phyloP scores from a whole-genome alignment of 2,797 vertebrate genomes.

The Oreochromis mossambicus region DNA sequence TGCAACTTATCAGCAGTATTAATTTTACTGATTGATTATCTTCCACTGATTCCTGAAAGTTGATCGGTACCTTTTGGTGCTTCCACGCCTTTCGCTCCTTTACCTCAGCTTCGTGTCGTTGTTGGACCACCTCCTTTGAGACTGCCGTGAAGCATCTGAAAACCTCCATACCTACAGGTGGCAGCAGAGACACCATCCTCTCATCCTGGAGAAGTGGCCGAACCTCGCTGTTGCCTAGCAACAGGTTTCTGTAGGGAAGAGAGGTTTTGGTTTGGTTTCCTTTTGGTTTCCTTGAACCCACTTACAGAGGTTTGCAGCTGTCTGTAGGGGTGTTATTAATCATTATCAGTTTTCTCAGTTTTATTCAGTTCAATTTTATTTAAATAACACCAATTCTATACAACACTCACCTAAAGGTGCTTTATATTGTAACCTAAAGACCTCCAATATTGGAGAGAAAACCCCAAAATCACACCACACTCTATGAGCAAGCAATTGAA shows the following conservation, averaged over 20 bases:
- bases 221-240: constrained; percentile 44
- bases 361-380: too few relatives aligned
- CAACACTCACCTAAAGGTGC: too few relatives aligned
- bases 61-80: constrained; percentile 6
- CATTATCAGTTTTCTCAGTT: too few relatives aligned
- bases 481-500: too few relatives aligned
- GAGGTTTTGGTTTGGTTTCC: too few relatives aligned
- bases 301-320: too few relatives aligned
- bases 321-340: too few relatives aligned
- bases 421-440: too few relatives aligned
- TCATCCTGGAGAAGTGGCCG: constrained; percentile 63
- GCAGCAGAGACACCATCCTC: constrained; percentile 77
- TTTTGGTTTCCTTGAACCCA: too few relatives aligned
- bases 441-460: too few relatives aligned
- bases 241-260: constrained; percentile 9
- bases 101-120: constrained; percentile 5
- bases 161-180: constrained; percentile 75
- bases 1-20: background rate
- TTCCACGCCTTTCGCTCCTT: background rate
- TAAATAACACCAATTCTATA: too few relatives aligned
- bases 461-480: too few relatives aligned
- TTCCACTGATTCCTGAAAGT: background rate
- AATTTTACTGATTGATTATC: background rate
- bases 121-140: constrained; percentile 74
- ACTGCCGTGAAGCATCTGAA: constrained; percentile 82